Conservation (phyloP, 1,140 invertebrate species). For the Euborellia annulipes region DNA sequence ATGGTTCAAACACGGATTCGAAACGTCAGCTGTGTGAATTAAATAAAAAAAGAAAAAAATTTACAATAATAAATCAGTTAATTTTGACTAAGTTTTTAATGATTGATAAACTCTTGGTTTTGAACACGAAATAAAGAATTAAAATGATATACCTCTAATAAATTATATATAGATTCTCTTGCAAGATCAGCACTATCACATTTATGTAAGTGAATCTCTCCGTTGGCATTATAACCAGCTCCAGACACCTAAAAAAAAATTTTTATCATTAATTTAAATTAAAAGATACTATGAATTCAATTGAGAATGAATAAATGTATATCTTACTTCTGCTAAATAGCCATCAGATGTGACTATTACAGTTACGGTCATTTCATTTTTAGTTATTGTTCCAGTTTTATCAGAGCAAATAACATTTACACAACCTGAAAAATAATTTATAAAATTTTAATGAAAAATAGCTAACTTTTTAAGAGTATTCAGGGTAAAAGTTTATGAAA, state of each 20-base stretch:
- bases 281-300: no score
- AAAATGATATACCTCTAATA: slow-evolving; percentile 37
- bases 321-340: slow-evolving; percentile 66
- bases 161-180: slow-evolving; percentile 47
- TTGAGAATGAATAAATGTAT: slow-evolving; percentile 1
- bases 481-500: no score
- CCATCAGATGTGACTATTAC: slow-evolving; percentile 86
- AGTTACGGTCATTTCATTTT: slow-evolving; percentile 98
- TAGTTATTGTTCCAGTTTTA: slow-evolving; percentile 97
- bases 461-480: not conserved
- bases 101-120: no score
- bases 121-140: no score
- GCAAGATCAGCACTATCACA: slow-evolving; percentile 59
- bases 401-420: slow-evolving; percentile 98
- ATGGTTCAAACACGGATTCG: no score
- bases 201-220: slow-evolving; percentile 65
- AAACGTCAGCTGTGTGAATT: no score
- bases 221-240: slow-evolving; percentile 79
- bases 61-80: no score
- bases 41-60: no score
- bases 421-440: slow-evolving; percentile 45
- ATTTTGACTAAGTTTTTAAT: no score
- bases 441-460: slow-evolving; percentile 3
- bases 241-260: slow-evolving; percentile 43
- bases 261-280: not conserved